Evolutionary conservation across 1,140 invertebrate species (phyloP), one percentile per base, ranked within the genome.

Genomic region (Apis dorsata): DNA sequence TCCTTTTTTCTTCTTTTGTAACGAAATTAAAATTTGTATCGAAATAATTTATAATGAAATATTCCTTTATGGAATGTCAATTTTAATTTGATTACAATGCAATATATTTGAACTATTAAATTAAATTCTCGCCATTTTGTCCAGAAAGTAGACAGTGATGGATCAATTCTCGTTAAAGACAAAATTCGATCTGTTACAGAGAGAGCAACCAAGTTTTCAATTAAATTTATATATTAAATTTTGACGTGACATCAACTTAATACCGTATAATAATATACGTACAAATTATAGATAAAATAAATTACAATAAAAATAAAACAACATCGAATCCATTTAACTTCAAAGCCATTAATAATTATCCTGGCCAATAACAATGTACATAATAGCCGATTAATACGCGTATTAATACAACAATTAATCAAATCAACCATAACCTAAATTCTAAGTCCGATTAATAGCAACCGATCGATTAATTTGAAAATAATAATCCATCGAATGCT

Each of bases 401-500:
- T 68, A 68, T 68, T 68, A 44, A 19, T 68, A 68, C 34, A 44
- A 44, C 34, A 7, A 44, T 44, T 34, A 44, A 44, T 70, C 51
- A 69, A 53, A 51, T 70, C 68, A 51, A 51, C 68, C 68, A 24
- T 70, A 70, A 70, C 21, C 49, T 24, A 11, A 15, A 24, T 44
- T 13, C n/a, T 44, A 53, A 51, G 21, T 65, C 63, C 63, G 28
- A 69, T 49, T 49, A 44, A 68, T 68, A 44, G 34, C 13, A 44
- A 70, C 13, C 49, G 19, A 53, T 70, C 19, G 66, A 70, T 24
- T 51, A 53, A 70, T 51, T 51, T 70, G 7, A 10, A 53, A 70
- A 70, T 70, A 70, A 70, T 53, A 49, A 70, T 70, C 68, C 21
- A 70, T 70, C 68, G 68, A 15, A 0, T n/a, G 49, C 68, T 13